Evolutionary conservation across 1,140 invertebrate species (phyloP), one percentile per base, ranked within the genome.

Genomic region (Triops longicaudatus): DNA sequence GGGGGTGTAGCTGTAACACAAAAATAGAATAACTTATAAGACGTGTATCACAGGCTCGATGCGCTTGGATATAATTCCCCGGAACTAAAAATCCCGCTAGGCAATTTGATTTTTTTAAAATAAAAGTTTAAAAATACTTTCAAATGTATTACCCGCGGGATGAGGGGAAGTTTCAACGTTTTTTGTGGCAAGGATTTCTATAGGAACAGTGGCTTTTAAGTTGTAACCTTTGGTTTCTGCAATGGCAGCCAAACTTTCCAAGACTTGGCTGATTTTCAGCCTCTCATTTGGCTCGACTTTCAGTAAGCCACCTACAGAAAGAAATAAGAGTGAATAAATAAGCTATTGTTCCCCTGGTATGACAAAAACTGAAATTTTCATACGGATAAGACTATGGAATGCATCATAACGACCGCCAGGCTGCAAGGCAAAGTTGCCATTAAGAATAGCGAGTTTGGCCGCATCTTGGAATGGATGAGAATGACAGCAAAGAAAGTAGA

Each of bases 391-490:
- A 80, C 96, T 92, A 86, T 98, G 91, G 82, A 98, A 94, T 83
- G 93, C 92, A 77, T 89, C 87, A 82, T 92, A 93, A 80, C 90
- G 88, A 76, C 90, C 88, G 85, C 97, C 93, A 22, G 90, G 88
- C 78, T 96, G 91, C 73, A 97, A 88, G 73, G 87, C 89, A 84
- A 94, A 99, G 83, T 98, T 99, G 78, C 92, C 97, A 87, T 99
- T 99, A 9, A 99, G 87, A 80, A 99, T 98, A 31, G 92, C 89
- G 78, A 99, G 84, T 84, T 99, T 99, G 43, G 97, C 97, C 7
- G 89, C 90, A 86, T 99, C 98, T 83, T 98, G 95, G 85, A 98
- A 99, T 11, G 98, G 98, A 88, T 99, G 98, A 79, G n/a, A 31
- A 10, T 76, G 91, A 83, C 92, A 99, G 83, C 96, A 96, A 12